A percentile compares a stretch with the other conserved stretches of the same genome.
Evolutionary conservation across 2,888 invertebrate species (phyloP).

Genomic region (Drosophila prolongata): DNA sequence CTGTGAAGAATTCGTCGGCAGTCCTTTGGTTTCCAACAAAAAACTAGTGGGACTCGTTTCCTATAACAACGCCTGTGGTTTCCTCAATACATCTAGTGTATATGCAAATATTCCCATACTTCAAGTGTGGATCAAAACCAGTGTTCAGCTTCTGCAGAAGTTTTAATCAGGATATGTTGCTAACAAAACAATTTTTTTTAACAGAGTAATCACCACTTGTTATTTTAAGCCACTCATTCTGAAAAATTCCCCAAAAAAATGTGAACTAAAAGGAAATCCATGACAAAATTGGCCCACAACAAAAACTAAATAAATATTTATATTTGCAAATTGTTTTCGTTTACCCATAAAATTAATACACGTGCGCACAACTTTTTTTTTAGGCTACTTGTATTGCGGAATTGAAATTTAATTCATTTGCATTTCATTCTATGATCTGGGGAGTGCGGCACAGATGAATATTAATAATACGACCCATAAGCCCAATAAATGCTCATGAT

Average conservation of each 20-base stretch:
- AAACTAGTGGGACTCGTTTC: slow-evolving; percentile 57
- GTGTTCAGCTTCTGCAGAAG: not conserved
- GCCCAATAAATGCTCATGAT: slow-evolving; percentile 72
- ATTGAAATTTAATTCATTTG: slow-evolving; percentile 74
- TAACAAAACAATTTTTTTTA: not conserved
- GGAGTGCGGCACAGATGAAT: slow-evolving; percentile 51
- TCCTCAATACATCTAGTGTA: slow-evolving; percentile 47
- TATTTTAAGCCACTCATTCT: not conserved
- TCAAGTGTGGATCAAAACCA: slow-evolving; percentile 38
- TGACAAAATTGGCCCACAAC: not conserved
- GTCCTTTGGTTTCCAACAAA: slow-evolving; percentile 52
- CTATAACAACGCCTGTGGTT: slow-evolving; percentile 51
- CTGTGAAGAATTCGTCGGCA: slow-evolving; percentile 66
- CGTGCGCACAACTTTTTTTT: not conserved
- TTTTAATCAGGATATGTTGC: not conserved
- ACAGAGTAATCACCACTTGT: not conserved
- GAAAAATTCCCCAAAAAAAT: not conserved
- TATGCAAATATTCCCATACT: slow-evolving; percentile 54
- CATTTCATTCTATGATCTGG: slow-evolving; percentile 48
- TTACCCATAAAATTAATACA: slow-evolving; percentile 5
- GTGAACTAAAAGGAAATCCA: not conserved
- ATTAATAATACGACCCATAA: slow-evolving; percentile 77
- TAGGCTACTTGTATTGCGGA: slow-evolving; percentile 27
- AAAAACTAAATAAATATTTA: slow-evolving; percentile 7
- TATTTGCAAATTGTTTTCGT: slow-evolving; percentile 27